Evolutionary conservation across 2,797 vertebrate species (phyloP), one percentile per base, ranked within the genome.

Genomic region (Sarcophilus harrisii): DNA sequence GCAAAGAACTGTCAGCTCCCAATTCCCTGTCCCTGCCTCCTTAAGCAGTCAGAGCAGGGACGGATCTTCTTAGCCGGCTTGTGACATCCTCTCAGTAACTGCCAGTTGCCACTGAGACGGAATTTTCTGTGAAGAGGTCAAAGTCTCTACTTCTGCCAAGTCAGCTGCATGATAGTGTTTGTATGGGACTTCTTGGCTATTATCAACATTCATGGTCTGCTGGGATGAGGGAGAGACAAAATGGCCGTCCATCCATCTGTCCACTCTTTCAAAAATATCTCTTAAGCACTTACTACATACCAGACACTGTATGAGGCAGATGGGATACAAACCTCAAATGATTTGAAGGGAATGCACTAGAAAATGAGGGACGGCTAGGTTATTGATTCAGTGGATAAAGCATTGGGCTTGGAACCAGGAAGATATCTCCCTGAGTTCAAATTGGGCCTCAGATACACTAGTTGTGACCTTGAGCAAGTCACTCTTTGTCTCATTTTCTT

Each of bases 1-100:
- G 91, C 57, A 45, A 94, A 95, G 62, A 91, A 21, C 29, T 93
- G 73, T 58, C 49, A 95, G 55, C 73, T 92, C 91, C 29, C 45
- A 89, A 57, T 52, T 21, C 49, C 93, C 60, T 49, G 4, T 89
- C 45, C 57, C 90, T 93, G 90, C 59, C 87, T 87, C 91, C 73
- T 45, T 58, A 55, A 55, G 81, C 94, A 57, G 8, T 54, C 45
- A 1, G 12, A 89, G 87, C 0, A 57, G 49, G 1, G 57, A 4
- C 27, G 58, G 58, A 21, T 30, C 13, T 55, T 94, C 87, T 58
- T 73, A 92, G 28, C 32, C 29, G 2, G 54, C 11, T 32, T 90
- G 14, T 16, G 16, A 58, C n/a, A 12, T 30, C 52, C 32, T 16
- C 58, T 66, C 8, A 9, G 10, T 18, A 54, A 30, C 29, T 62